Percentiles rank a stretch among this genome's conserved stretches.
These are phyloP conservation scores for Tanaodytes sp. DNA, from an alignment of 2,888 invertebrate species.

Conservation along the genomic window DNA sequence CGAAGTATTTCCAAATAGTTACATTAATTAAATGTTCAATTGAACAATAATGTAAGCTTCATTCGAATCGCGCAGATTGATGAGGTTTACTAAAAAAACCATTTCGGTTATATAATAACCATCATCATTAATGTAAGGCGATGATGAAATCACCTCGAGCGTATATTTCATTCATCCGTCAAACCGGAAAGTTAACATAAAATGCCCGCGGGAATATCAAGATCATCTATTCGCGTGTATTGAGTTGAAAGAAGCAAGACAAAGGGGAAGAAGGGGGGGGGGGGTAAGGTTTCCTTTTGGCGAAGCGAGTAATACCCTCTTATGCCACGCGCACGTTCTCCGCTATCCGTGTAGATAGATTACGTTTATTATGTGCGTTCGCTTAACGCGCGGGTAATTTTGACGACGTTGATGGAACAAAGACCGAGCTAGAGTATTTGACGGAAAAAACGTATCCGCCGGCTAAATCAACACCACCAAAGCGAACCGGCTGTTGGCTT, in stretches of 20 bases:
- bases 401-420: conserved; percentile 33
- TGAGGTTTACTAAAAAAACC: no score
- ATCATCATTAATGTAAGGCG: no score
- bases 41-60: no score
- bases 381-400: conserved; percentile 27
- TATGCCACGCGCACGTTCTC: conserved; percentile 45
- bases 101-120: no score
- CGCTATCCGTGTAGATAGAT: conserved; percentile 32
- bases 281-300: conserved; percentile 45
- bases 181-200: conserved; percentile 46
- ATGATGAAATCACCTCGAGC: conserved; percentile 42
- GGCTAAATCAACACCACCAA: conserved; percentile 64
- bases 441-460: conserved; percentile 51
- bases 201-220: conserved; percentile 53
- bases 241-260: conserved; percentile 47
- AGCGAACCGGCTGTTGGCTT: conserved; percentile 66
- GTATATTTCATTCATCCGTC: conserved; percentile 45
- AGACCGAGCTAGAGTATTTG: conserved; percentile 2
- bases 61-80: no score
- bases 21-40: no score
- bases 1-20: no score
- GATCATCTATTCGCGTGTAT: conserved; percentile 48
- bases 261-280: conserved; percentile 1
- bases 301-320: conserved; percentile 37
- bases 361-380: conserved; percentile 19